Conservation (phyloP, 2,797 vertebrate species). For the Callimico goeldii region DNA sequence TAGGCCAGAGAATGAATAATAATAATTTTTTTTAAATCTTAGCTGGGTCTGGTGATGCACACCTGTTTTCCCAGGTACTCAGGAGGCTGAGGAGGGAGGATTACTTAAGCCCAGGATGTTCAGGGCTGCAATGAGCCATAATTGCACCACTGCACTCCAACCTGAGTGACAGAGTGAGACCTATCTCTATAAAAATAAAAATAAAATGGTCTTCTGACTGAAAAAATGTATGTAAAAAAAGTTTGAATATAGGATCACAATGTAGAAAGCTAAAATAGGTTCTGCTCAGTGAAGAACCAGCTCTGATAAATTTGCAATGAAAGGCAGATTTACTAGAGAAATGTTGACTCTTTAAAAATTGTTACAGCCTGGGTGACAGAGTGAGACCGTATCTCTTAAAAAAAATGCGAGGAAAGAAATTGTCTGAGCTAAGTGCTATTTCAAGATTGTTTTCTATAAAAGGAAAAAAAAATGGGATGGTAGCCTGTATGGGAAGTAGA, state of each 20-base stretch:
- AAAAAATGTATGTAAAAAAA: neutral
- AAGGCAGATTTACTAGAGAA: neutral
- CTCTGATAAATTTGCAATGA: slow-evolving; percentile 20
- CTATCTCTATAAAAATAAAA: neutral
- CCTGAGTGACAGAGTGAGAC: neutral
- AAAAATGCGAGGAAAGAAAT: neutral
- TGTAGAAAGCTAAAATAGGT: neutral
- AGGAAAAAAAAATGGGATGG: neutral
- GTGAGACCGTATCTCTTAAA: neutral
- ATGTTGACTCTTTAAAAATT: neutral
- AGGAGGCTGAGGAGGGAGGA: neutral
- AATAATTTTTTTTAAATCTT: neutral
- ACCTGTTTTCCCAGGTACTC: neutral
- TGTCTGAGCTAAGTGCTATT: neutral
- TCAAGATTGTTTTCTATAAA: neutral
- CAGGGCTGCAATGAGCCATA: neutral
- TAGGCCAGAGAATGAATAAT: neutral
- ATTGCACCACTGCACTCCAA: neutral
- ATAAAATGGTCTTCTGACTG: slow-evolving; percentile 15
- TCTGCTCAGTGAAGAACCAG: neutral
- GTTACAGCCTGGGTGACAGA: neutral
- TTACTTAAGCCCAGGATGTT: neutral
- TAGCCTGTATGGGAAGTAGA: neutral
- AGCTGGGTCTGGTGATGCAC: neutral
- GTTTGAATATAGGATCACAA: neutral